Base-by-base conservation (phyloP, 2,888 invertebrate species). In the Sylvicola fuscatus region DNA sequence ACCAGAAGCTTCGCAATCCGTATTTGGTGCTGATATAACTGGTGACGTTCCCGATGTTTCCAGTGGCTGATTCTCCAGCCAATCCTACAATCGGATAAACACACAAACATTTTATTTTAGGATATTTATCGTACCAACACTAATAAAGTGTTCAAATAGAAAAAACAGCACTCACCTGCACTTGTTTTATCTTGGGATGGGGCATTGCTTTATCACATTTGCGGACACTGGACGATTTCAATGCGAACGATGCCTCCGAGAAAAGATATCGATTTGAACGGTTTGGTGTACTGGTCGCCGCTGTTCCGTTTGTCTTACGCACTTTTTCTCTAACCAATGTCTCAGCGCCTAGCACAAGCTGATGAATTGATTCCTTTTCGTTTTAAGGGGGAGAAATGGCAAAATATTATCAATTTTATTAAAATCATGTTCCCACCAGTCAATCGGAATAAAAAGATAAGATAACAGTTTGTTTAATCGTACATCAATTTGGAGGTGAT, bases 1-100 rank as follows among this genome's bases (percentile, higher is more conserved):
- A 11, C 84, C 83, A 39, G 86, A 87, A 1, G 87, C 87, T 52
- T 87, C 87, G 54, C 84, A 86, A 56, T 58, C 59, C 37, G 57
- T 58, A 31, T 48, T 44, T 21, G 45, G 43, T 13, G 39, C 37
- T 7, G 45, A 42, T 12, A 31, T 11, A 16, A 17, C 13, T 30
- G 37, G 29, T 14, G 34, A 30, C 14, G 27, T 21, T 12, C 21
- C 32, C 14, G 37, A 37, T 38, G 47, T 46, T 5, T 49, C 47
- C 10, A 48, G 40, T 11, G 57, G 54, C 40, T 59, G 58, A 46
- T 56, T 56, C 41, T 58, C 54, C 27, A 59, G 45, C 59, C 59
- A 59, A 44, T 59, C 58, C 56, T 58, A 37, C 17, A 11, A 34
- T 34, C 12, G 1, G 3, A 28, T 27, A 14, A 21, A 21, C 21